Evolutionary conservation across 2,888 invertebrate species (phyloP), one percentile per base, ranked within the genome.

Genomic region (Mesoligia furuncula): DNA sequence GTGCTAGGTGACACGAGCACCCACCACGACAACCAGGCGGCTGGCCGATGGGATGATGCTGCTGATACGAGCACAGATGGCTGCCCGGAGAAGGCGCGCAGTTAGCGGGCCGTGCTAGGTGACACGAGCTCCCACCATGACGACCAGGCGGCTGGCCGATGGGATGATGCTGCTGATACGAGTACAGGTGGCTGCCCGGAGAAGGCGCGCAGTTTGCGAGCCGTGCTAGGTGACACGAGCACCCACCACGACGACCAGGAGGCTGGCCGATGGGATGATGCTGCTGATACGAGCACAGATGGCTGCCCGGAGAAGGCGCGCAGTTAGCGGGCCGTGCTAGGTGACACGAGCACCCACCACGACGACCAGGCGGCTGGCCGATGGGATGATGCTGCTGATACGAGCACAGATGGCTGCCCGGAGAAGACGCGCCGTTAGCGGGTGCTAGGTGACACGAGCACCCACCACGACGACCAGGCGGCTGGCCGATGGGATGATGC

Each of bases 381-480:
- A 48, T 17, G 15, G 45, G 45, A 48, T 48, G 45, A 48, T 45
- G 45, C 45, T 45, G 45, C 45, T 45, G 45, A 45, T n/a, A 24
- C 17, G 48, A 15, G 6, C 5, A 48, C 48, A 48, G 15, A 9
- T 51, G 24, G 24, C 51, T 51, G 51, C 51, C 24, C 7, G 59
- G 9, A 27, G 59, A 20, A 77, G 27, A 48, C 65, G 15, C 62
- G 62, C 78, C 36, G 51, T 8, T 11, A 17, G 65, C 77, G 24
- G 31, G 59, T 2, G n/a, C n/a, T 2, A n/a, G 20, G n/a, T 24
- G 57, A 39, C 48, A 54, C 54, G 64, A 45, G 42, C 64, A 76
- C 64, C 36, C 17, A 42, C 36, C 17, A 42, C 31, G 36, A 13
- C 27, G 64, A 45, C 36, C 42, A 54, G 31, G 39, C 36, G 31